A percentile compares a stretch with the other conserved stretches of the same genome.
Evolutionary conservation across 2,113 vertebrate species (phyloP).

Genomic region (Tylochromis polylepis): DNA sequence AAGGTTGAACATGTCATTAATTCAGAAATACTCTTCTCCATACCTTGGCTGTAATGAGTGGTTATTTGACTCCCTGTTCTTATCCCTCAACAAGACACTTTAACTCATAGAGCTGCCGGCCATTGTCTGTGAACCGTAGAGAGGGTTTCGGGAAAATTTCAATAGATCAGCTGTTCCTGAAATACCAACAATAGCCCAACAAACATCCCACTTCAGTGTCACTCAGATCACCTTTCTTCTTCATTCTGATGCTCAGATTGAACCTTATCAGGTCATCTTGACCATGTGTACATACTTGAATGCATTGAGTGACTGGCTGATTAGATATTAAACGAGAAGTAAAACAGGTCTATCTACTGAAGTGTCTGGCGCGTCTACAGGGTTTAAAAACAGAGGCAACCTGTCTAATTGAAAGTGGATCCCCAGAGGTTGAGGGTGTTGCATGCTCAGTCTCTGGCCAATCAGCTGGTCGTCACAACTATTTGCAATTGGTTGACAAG

Average conservation of each 20-base stretch:
- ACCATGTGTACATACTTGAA: neutral
- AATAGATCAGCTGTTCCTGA: neutral
- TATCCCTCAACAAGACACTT: neutral
- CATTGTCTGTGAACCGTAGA: neutral
- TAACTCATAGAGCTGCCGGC: neutral
- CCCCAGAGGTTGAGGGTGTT: neutral
- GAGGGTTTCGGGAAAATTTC: neutral
- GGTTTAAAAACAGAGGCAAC: neutral
- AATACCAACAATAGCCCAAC: neutral
- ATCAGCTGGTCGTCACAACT: neutral
- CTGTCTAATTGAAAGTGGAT: neutral
- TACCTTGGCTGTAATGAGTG: neutral
- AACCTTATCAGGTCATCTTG: neutral
- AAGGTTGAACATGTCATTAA: neutral
- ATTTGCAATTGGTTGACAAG: neutral
- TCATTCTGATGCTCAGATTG: neutral
- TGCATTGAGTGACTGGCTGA: neutral
- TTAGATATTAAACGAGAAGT: neutral
- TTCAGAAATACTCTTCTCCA: neutral
- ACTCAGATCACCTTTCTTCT: neutral
- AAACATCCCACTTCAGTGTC: neutral
- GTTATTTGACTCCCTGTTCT: neutral
- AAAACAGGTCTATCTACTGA: neutral
- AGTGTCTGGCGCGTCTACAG: neutral
- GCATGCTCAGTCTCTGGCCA: neutral